phyloP scores from a whole-genome alignment of 2,888 invertebrate genomes.

The Dryomyza anilis region DNA sequence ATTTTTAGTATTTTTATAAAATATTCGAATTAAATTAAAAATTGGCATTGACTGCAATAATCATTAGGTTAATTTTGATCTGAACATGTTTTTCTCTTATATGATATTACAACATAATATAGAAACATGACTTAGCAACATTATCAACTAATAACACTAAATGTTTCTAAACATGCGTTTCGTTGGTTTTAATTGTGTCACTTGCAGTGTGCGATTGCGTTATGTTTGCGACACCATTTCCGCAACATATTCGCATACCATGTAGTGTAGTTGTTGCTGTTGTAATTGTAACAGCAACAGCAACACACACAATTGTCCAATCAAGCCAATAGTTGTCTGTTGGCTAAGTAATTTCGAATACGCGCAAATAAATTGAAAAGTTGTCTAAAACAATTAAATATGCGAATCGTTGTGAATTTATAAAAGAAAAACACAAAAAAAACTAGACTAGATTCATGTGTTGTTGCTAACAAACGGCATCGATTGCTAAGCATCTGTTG shows the following conservation, averaged over 20 bases:
- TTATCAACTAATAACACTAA: too few species aligned
- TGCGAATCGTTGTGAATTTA: not conserved
- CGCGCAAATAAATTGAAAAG: conserved; percentile 17
- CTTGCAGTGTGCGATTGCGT: too few species aligned
- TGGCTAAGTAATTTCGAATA: conserved; percentile 1
- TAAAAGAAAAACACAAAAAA: not conserved
- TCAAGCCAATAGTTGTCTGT: conserved; percentile 15
- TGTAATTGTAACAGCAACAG: not conserved
- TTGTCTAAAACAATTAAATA: conserved; percentile 17
- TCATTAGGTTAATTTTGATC: too few species aligned
- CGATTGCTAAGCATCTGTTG: not conserved
- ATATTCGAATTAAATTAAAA: too few species aligned
- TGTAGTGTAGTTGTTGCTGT: not conserved
- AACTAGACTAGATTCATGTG: not conserved
- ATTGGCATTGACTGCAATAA: too few species aligned
- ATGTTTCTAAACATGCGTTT: too few species aligned
- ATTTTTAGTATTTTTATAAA: too few species aligned
- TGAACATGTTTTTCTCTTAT: too few species aligned
- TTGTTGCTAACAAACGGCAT: not conserved
- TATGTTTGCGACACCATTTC: conserved; percentile 4
- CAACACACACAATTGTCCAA: conserved; percentile 21
- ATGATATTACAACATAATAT: too few species aligned
- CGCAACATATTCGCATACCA: not conserved
- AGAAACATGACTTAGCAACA: too few species aligned
- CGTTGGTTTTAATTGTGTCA: too few species aligned